These are phyloP conservation scores for Muscidifurax raptorellus DNA, from an alignment of 1,140 invertebrate genomes.

Conservation along the genomic window DNA sequence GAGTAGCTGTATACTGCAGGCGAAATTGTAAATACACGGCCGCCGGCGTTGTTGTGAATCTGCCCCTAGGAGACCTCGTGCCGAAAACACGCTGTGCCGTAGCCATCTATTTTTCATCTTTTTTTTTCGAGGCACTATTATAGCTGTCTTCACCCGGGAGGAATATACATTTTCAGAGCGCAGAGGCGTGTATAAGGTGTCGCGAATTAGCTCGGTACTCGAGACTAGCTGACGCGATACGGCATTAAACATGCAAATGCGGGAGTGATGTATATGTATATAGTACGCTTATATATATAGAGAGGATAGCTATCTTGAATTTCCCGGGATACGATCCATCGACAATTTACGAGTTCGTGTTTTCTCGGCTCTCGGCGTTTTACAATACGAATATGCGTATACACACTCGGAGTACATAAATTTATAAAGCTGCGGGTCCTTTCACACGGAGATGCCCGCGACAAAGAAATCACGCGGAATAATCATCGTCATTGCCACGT, in stretches of 20 bases:
- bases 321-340: conserved; percentile 29
- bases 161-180: background rate
- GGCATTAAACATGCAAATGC: conserved; percentile 47
- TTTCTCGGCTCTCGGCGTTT: background rate
- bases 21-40: background rate
- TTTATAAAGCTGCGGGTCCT: no score
- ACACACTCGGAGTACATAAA: background rate
- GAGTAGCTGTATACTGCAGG: background rate
- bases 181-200: background rate
- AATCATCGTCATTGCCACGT: background rate
- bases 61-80: background rate
- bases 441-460: no score
- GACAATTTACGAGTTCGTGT: background rate
- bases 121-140: background rate
- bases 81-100: background rate
- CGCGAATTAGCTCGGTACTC: conserved; percentile 20
- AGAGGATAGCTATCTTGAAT: conserved; percentile 3
- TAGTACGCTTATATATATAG: background rate
- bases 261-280: background rate
- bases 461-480: background rate
- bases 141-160: background rate
- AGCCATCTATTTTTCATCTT: background rate
- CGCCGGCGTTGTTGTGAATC: background rate
- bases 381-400: no score
- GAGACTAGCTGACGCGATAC: background rate